Evolutionary conservation across 2,888 invertebrate genomes (phyloP).

Genomic region (Drosophila imparisetae): DNA sequence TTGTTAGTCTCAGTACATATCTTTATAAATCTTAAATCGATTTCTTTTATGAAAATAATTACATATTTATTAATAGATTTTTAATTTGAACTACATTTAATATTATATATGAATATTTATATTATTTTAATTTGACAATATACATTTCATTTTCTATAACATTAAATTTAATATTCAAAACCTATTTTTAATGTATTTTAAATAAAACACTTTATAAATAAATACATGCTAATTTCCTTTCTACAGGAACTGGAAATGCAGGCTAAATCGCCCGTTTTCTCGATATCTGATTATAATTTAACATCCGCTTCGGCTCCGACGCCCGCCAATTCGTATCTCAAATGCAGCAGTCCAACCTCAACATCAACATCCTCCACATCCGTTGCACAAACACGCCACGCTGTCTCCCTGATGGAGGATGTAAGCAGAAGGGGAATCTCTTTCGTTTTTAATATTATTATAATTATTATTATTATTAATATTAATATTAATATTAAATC

Average conservation of each 20-base stretch:
- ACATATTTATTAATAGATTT: neutral
- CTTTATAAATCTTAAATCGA: neutral
- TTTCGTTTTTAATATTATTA: neutral
- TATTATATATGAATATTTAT: too few species aligned
- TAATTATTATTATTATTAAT: neutral
- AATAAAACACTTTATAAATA: neutral
- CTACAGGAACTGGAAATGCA: slow-evolving; percentile 90
- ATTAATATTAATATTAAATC: neutral
- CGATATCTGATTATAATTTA: slow-evolving; percentile 87
- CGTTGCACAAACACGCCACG: slow-evolving; percentile 68
- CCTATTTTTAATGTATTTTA: too few species aligned
- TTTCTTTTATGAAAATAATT: neutral
- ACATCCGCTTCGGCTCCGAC: slow-evolving; percentile 84
- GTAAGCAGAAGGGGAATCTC: slow-evolving; percentile 43
- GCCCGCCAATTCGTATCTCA: slow-evolving; percentile 84
- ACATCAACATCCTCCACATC: slow-evolving; percentile 58
- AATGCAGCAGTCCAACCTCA: slow-evolving; percentile 80
- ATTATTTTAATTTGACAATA: neutral
- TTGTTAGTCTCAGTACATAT: neutral
- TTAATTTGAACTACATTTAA: neutral
- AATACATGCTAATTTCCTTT: neutral
- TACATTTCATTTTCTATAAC: neutral
- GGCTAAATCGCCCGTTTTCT: slow-evolving; percentile 90
- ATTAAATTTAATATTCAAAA: neutral
- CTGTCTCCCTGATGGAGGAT: slow-evolving; percentile 83